Evolutionary conservation across 2,113 vertebrate species (phyloP).

Genomic region (Siniperca chuatsi): DNA sequence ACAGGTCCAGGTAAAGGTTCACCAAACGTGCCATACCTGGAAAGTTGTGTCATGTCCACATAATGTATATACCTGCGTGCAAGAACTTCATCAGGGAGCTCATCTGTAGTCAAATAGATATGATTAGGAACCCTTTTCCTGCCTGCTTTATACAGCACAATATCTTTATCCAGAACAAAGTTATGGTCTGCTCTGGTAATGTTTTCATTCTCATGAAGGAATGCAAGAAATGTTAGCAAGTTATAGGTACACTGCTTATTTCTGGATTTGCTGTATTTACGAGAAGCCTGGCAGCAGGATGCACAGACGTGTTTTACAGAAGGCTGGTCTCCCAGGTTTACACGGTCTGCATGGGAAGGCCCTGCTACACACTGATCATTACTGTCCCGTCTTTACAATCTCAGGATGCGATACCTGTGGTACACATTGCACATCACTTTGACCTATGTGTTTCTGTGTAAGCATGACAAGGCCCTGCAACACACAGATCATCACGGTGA

Average conservation of each 20-base stretch:
- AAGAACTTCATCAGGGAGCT: background rate
- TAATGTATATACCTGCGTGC: background rate
- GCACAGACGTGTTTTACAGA: background rate
- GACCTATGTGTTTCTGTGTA: too few relatives aligned
- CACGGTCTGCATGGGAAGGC: background rate
- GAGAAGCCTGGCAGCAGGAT: background rate
- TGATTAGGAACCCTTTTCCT: background rate
- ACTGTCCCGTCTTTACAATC: too few relatives aligned
- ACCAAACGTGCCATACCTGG: too few relatives aligned
- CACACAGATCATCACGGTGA: too few relatives aligned
- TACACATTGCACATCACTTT: too few relatives aligned
- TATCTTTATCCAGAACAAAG: background rate
- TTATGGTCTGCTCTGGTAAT: background rate
- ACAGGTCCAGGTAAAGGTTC: too few relatives aligned
- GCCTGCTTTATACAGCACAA: background rate
- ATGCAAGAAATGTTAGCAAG: slow-evolving; percentile 7
- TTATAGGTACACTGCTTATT: slow-evolving; percentile 14
- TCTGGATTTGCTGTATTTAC: background rate
- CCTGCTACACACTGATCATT: background rate
- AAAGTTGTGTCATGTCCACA: background rate
- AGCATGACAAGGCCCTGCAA: too few relatives aligned
- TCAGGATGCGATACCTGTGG: too few relatives aligned
- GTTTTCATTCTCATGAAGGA: slow-evolving; percentile 10
- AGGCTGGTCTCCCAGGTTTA: background rate
- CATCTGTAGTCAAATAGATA: background rate